Percentiles rank a stretch among this genome's conserved stretches.
phyloP scores from a whole-genome alignment of 2,888 invertebrate species.

The Epinotia nisella region DNA sequence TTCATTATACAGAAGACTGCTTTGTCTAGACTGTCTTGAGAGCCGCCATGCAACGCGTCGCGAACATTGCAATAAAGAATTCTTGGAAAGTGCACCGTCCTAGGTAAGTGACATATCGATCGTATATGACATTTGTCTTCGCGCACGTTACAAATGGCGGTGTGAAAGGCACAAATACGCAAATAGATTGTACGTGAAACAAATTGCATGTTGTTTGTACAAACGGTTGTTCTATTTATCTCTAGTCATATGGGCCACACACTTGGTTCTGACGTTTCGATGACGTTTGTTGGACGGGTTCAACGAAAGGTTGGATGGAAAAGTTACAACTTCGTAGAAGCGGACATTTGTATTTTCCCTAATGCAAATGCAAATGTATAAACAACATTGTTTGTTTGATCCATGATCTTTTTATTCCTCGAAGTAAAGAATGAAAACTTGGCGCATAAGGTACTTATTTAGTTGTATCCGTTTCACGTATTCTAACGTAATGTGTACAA shows the following conservation, averaged over 20 bases:
- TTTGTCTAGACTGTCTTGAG: constrained; percentile 30
- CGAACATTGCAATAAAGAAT: constrained; percentile 15
- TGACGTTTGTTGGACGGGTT: constrained; percentile 25
- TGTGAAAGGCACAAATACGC: constrained; percentile 23
- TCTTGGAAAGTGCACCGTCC: constrained; percentile 4
- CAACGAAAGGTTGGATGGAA: constrained; percentile 24
- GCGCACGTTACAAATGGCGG: constrained; percentile 30
- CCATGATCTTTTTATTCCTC: neutral
- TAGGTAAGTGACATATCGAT: constrained; percentile 33
- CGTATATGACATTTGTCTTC: constrained; percentile 34
- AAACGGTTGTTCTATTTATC: constrained; percentile 5
- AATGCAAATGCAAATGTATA: neutral
- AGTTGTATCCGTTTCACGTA: too few species aligned
- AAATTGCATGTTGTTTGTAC: constrained; percentile 21
- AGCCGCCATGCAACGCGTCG: neutral
- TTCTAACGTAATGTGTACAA: too few species aligned
- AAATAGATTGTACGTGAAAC: constrained; percentile 33
- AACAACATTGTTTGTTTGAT: neutral
- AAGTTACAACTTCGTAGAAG: neutral
- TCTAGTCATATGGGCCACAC: constrained; percentile 13
- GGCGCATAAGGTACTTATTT: neutral
- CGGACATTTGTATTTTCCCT: neutral
- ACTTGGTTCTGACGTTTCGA: constrained; percentile 27
- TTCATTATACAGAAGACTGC: constrained; percentile 15
- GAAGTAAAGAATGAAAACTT: neutral